Conservation (phyloP, 2,888 invertebrate genomes). For the Microctonus hyperodae region DNA sequence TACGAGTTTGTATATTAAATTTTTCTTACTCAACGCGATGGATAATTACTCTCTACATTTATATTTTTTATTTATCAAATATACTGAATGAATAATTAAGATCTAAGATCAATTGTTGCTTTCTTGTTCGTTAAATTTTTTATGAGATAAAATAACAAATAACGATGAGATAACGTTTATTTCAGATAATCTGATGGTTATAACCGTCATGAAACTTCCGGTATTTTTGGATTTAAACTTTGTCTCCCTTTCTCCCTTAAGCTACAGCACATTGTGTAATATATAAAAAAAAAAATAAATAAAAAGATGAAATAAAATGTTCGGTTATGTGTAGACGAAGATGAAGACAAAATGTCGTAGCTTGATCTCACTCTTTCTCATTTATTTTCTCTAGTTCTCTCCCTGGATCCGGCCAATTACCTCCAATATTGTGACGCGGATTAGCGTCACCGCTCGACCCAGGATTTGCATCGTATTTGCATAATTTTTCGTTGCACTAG, state of each 20-base stretch:
- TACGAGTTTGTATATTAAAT: too few relatives aligned
- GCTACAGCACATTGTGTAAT: background rate
- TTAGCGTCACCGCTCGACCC: slow-evolving; percentile 56
- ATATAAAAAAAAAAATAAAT: slow-evolving; percentile 15
- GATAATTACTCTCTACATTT: too few relatives aligned
- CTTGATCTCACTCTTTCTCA: slow-evolving; percentile 17
- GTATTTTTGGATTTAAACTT: slow-evolving; percentile 19
- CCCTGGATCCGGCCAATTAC: slow-evolving; percentile 56
- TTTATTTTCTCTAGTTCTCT: background rate
- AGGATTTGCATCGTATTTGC: slow-evolving; percentile 62
- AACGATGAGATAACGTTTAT: slow-evolving; percentile 19
- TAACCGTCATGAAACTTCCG: slow-evolving; percentile 26
- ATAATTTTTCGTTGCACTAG: slow-evolving; percentile 60
- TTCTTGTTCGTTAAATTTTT: background rate
- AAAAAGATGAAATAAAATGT: slow-evolving; percentile 18
- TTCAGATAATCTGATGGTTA: slow-evolving; percentile 21
- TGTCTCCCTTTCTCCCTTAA: slow-evolving; percentile 6
- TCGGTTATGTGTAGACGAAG: background rate
- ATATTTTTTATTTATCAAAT: too few relatives aligned
- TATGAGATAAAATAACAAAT: background rate
- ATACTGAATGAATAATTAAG: background rate
- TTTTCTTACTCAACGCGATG: too few relatives aligned
- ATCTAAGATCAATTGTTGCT: background rate
- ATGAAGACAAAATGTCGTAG: slow-evolving; percentile 27
- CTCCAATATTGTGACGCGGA: slow-evolving; percentile 62